phyloP scores from a whole-genome alignment of 2,797 vertebrate genomes.

The Spea hammondii region DNA sequence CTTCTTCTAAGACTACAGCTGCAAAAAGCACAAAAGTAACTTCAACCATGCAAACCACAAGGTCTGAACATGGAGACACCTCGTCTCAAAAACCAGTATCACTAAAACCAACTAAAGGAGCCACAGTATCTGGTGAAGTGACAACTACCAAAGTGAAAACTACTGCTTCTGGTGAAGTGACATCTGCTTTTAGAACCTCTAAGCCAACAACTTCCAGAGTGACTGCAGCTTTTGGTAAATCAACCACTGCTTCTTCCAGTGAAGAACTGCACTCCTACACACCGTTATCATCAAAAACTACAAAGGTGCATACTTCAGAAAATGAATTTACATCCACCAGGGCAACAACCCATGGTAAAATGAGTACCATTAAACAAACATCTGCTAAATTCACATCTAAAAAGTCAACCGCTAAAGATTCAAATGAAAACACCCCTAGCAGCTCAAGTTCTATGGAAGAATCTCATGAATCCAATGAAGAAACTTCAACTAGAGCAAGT shows the following conservation, averaged over 20 bases:
- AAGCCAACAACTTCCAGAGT: neutral
- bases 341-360: neutral
- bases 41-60: no score
- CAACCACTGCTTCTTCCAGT: neutral
- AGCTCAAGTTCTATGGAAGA: no score
- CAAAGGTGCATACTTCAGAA: neutral
- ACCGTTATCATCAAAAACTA: constrained; percentile 1
- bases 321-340: neutral
- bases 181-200: neutral
- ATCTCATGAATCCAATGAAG: no score
- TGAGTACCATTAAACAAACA: neutral
- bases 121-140: neutral
- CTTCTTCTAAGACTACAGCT: no score
- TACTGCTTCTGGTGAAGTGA: no score
- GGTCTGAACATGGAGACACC: no score
- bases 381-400: neutral
- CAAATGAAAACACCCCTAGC: no score
- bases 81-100: no score
- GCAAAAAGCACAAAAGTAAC: no score
- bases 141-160: neutral
- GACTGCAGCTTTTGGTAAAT: neutral
- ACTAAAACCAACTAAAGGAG: neutral
- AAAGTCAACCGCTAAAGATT: neutral
- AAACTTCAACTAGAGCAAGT: no score
- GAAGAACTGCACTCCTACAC: neutral